Evolutionary conservation across 2,797 vertebrate genomes (phyloP).

Genomic region (Anguilla megastoma): DNA sequence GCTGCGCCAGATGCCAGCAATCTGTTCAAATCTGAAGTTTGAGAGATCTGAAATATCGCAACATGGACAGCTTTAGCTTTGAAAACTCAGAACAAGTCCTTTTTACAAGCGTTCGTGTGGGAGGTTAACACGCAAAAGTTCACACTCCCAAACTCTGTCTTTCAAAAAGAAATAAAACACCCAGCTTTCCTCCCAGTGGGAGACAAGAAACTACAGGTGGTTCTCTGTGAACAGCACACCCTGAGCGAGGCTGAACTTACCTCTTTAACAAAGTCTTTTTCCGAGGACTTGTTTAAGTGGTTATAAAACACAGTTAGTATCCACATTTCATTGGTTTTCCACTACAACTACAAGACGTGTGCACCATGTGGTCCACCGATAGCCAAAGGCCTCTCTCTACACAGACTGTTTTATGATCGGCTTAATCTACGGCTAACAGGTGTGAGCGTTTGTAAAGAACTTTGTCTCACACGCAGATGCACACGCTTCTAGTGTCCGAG

Average conservation of each 20-base stretch:
- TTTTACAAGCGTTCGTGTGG: background rate
- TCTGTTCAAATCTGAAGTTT: slow-evolving; percentile 16
- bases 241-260: background rate
- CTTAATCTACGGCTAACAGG: slow-evolving; percentile 67
- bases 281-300: background rate
- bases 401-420: slow-evolving; percentile 61
- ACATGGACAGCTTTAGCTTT: background rate
- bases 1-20: slow-evolving; percentile 25
- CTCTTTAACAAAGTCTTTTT: background rate
- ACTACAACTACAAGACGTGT: background rate
- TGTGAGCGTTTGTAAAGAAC: slow-evolving; percentile 61
- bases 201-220: background rate
- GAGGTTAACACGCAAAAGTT: background rate
- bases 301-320: background rate
- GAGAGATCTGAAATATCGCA: background rate
- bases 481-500: slow-evolving; percentile 4
- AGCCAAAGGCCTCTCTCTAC: slow-evolving; percentile 43
- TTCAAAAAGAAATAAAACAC: slow-evolving; percentile 8
- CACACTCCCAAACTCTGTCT: slow-evolving; percentile 15
- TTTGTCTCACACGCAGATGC: slow-evolving; percentile 21
- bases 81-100: background rate
- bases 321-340: background rate
- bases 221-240: background rate
- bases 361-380: background rate
- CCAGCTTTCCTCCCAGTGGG: background rate